Evolutionary conservation across 2,797 vertebrate genomes (phyloP), one percentile per base, ranked within the genome.

Genomic region (Sebastolobus altivelis): DNA sequence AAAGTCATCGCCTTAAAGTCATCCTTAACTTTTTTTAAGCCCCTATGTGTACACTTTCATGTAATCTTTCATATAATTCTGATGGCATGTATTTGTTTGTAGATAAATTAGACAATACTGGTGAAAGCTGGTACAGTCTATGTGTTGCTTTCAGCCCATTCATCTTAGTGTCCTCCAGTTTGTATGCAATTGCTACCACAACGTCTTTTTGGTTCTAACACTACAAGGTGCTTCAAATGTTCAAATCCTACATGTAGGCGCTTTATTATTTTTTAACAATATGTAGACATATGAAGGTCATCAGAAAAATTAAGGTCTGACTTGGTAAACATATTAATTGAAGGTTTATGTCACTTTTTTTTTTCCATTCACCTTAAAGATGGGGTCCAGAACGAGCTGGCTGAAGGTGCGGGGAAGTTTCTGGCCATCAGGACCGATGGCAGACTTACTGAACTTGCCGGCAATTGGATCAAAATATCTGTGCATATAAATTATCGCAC

Each of bases 381-480:
- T 97, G 54, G 97, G 97, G 73, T 99, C 97, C 90, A 99, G 93
- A 82, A 99, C 94, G 54, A 99, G 96, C 72, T 94, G 98, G 85
- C 92, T 94, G 79, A 99, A 99, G 1, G 98, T 99, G 63, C 97
- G 95, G 1, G 97, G 97, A 55, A 97, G 91, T 61, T 97, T 98
- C 94, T 97, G 96, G 29, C 98, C 98, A 10, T 98, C 96, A 0
- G 97, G 94, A 62, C 93, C 94, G 1, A 25, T 95, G 5, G 94
- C 81, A 0, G 95, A 89, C 87, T 98, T 98, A 87, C 95, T 97
- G 90, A 99, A 99, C 67, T 99, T 99, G 37, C 97, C 97, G 0
- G 93, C 95, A 38, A 92, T 93, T 49, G 97, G 97, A 90, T 99
- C 98, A 54, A 98, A 99, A 49, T 96, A 99, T 72, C 98, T 95